Base-by-base conservation (phyloP, 2,888 invertebrate species). In the Agrochola circellaris region DNA sequence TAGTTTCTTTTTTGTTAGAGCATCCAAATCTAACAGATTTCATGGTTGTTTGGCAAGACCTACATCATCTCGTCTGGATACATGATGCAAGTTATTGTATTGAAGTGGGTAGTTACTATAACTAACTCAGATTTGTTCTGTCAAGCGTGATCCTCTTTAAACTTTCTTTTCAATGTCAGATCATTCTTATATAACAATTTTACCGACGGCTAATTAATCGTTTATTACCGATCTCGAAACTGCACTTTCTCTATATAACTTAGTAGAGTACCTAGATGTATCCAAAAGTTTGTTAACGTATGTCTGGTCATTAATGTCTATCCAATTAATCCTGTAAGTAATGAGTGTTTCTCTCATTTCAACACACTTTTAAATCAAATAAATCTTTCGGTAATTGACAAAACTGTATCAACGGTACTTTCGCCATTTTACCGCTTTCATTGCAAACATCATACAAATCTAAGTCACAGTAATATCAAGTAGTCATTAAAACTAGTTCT, bases 401-500 rank as follows among this genome's bases (percentile, higher is more conserved):
- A 77, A 73, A 65, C 45, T 62, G 30, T 73, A 62, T 75, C 54
- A 68, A 73, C 64, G 83, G 76, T 70, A 80, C 68, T 81, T 75
- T 75, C 85, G 68, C 72, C 60, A 69, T 60, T 66, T 62, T 45
- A 69, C 17, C 26, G 76, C 62, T 74, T 81, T 81, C 58, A 70
- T 77, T 77, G 66, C 54, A 42, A 77, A 81, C 42, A 68, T 73
- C 34, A 79, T 79, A 67, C 76, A 72, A 67, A 71, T 83, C 20
- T 30, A 72, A 78, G 34, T 38, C 58, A 45, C 42, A 13, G 73
- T 67, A 73, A 67, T 61, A 60, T 61, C 60, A 60, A 74, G 26
- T 42, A 58, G 76, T 82, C 67, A 83, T 87, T 83, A 62, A 84
- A 81, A 87, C 80, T 73, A 73, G 81, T 79, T 80, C 9, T 73